Conservation (phyloP, 2,888 invertebrate genomes). For the Neoascia interrupta region DNA sequence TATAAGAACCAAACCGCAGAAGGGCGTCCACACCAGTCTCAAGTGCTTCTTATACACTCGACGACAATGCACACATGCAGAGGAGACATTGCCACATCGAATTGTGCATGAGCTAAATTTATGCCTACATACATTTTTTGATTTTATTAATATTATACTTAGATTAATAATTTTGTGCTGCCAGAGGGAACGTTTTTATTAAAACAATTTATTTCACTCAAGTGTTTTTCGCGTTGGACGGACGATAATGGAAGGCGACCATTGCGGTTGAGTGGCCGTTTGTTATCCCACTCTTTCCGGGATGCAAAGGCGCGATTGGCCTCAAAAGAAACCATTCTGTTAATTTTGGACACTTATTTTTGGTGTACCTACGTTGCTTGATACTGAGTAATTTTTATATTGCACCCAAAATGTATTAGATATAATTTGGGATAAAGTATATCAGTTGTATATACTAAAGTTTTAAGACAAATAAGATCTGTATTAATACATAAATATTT, state of each 20-base stretch:
- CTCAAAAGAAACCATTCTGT: no score
- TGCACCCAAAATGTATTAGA: no score
- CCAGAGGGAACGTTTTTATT: constrained; percentile 25
- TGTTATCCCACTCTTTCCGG: constrained; percentile 52
- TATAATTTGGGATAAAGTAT: no score
- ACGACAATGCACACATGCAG: neutral
- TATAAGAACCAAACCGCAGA: constrained; percentile 1
- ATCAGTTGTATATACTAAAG: no score
- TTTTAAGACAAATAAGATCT: no score
- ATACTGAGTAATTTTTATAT: no score
- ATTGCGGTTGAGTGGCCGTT: constrained; percentile 1
- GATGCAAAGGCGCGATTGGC: neutral
- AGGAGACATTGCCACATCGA: constrained; percentile 1
- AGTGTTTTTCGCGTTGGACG: constrained; percentile 16
- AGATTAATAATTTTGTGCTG: constrained; percentile 33
- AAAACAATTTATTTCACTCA: constrained; percentile 63
- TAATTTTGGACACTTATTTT: no score
- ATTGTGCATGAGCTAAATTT: constrained; percentile 29
- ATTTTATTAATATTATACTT: constrained; percentile 33
- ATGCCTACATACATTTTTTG: constrained; percentile 33
- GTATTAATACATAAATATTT: no score
- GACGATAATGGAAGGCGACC: constrained; percentile 31
- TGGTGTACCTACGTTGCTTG: no score
- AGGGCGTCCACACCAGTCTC: neutral
- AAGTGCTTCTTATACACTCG: no score